Evolutionary conservation across 1,140 invertebrate genomes (phyloP), one percentile per base, ranked within the genome.

Genomic region (Drosophila hydei): DNA sequence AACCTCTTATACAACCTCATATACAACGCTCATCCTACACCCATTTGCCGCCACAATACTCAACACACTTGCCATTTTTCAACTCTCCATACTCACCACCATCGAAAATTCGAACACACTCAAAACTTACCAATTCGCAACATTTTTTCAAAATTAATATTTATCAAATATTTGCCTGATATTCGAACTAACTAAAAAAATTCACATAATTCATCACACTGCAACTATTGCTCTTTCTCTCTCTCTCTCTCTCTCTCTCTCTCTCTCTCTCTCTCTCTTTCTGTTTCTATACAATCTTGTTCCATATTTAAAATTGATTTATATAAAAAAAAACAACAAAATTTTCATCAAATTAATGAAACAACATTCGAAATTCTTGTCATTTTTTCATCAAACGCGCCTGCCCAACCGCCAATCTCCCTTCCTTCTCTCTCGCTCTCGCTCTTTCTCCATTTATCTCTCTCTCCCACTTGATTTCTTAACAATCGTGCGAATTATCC

Each of bases 321-420:
- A 27, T 50, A 27, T 23, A 23, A 23, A 23, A n/a, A 12, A 2
- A 23, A 64, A 42, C 9, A 43, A 58, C 23, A 50, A 33, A 18
- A 56, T 65, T 48, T 50, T 50, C 51, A 74, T 64, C 21, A 51
- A 77, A 36, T 30, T 59, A 59, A 70, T 72, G 33, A 77, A 79
- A 84, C 71, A 75, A 80, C 60, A 87, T 73, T 64, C 56, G 27
- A 87, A 74, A 74, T 85, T 79, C 55, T 79, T 56, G 14, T 60
- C 77, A 87, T 84, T 59, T 84, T 59, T 84, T 11, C 77, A 84
- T 79, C 80, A 69, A 60, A 83, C 69, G 30, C 75, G 70, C 58
- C 60, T 45, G 42, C 45, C 69, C 47, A 33, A 55, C n/a, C 54
- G 25, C 27, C 60, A 42, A 21, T 56, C 70, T 33, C 43, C 36